Evolutionary conservation across 2,888 invertebrate genomes (phyloP).

Genomic region (Amphipoea lucens): DNA sequence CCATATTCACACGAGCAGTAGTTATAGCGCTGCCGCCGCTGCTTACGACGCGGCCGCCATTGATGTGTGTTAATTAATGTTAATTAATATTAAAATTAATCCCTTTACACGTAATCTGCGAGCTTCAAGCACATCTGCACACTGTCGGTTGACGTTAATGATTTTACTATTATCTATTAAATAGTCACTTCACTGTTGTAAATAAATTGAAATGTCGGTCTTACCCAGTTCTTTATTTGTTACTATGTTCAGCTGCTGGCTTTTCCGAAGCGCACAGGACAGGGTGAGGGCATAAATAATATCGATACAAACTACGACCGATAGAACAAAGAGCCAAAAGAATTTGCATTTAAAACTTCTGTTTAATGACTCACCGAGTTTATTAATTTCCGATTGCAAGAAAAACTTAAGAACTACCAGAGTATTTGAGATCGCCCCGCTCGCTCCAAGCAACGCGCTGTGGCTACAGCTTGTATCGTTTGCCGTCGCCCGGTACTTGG

Average conservation of each 20-base stretch:
- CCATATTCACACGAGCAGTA: conserved; percentile 2
- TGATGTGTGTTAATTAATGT: conserved; percentile 33
- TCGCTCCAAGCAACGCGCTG: neutral
- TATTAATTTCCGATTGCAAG: conserved; percentile 16
- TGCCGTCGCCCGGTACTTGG: neutral
- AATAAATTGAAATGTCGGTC: neutral
- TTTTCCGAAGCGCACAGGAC: neutral
- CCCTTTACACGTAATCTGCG: conserved; percentile 22
- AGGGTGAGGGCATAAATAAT: neutral
- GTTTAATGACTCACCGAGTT: conserved; percentile 7
- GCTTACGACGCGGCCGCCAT: neutral
- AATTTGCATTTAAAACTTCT: conserved; percentile 19
- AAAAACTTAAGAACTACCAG: conserved; percentile 4
- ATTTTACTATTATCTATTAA: neutral
- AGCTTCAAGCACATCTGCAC: neutral
- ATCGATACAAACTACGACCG: neutral
- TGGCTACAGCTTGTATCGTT: neutral
- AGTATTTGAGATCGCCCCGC: neutral
- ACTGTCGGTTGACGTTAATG: neutral
- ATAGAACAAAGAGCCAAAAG: neutral
- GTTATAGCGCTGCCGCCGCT: conserved; percentile 25
- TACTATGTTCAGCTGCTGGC: neutral
- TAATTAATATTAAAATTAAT: conserved; percentile 54
- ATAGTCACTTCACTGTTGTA: neutral
- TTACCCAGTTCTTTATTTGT: neutral